Evolutionary conservation across 2,797 vertebrate genomes (phyloP).

Genomic region (Darevskia mixta): DNA sequence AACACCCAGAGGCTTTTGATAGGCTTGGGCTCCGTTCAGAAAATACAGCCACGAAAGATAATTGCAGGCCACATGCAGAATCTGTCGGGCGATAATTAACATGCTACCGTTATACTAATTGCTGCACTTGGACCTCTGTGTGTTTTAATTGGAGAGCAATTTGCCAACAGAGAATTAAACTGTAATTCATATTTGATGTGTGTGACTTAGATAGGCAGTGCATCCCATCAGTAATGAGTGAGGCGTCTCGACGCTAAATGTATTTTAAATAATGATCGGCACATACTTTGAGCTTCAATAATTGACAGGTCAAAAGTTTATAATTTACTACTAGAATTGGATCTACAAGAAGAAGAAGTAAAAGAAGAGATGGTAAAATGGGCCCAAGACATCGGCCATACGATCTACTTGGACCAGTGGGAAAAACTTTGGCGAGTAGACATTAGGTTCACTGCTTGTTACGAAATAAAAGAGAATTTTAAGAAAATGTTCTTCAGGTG

Average conservation of each 20-base stretch:
- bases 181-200: constrained; percentile 79
- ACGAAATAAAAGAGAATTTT: too few species aligned
- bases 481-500: too few species aligned
- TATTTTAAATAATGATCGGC: background rate
- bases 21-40: constrained; percentile 82
- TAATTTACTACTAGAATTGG: too few species aligned
- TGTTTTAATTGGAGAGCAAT: constrained; percentile 84
- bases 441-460: too few species aligned
- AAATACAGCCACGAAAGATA: constrained; percentile 79
- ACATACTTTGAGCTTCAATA: background rate
- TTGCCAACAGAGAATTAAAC: constrained; percentile 81
- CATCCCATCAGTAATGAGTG: constrained; percentile 61
- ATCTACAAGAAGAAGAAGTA: too few species aligned
- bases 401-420: too few species aligned
- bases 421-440: too few species aligned
- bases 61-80: constrained; percentile 80
- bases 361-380: too few species aligned
- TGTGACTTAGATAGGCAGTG: constrained; percentile 69
- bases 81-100: constrained; percentile 83
- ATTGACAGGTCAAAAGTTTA: background rate
- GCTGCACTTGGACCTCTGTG: constrained; percentile 79
- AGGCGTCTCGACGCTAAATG: constrained; percentile 19
- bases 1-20: constrained; percentile 70
- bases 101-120: constrained; percentile 84
- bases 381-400: too few species aligned